These are phyloP conservation scores for Aspidiotus destructor DNA, from an alignment of 2,888 invertebrate genomes.

Conservation along the genomic window DNA sequence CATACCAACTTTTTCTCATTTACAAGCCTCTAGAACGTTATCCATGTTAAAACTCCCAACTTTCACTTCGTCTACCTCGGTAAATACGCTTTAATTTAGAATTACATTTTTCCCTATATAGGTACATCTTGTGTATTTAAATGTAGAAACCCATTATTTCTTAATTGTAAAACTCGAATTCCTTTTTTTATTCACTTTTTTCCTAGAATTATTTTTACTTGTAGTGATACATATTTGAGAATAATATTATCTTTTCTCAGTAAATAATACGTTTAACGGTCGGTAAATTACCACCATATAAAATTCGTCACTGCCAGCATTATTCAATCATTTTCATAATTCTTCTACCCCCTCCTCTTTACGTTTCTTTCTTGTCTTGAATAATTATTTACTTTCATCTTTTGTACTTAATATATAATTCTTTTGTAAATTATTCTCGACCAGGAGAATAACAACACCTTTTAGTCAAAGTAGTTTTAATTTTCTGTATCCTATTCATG, in stretches of 20 bases:
- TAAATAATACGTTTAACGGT: neutral
- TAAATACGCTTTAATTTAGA: slow-evolving; percentile 1
- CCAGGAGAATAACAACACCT: too few relatives aligned
- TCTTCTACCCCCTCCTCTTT: neutral
- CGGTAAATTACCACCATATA: neutral
- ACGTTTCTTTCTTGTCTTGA: too few relatives aligned
- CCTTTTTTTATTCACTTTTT: neutral
- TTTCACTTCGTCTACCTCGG: neutral
- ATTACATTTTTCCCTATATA: neutral
- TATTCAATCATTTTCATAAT: neutral
- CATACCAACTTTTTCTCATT: neutral
- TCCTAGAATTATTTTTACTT: neutral
- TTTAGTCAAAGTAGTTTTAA: too few relatives aligned
- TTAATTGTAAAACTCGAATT: neutral
- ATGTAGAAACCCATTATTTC: neutral
- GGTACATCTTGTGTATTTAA: too few relatives aligned
- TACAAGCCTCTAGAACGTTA: neutral
- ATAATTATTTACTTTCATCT: too few relatives aligned
- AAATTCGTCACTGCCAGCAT: neutral
- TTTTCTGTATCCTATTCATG: too few relatives aligned
- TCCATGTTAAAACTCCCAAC: neutral
- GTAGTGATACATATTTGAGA: neutral
- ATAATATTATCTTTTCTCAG: neutral
- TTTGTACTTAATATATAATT: too few relatives aligned
- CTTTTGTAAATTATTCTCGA: too few relatives aligned